Conservation (phyloP, 1,140 invertebrate species). For the Temnothorax nylanderi region DNA sequence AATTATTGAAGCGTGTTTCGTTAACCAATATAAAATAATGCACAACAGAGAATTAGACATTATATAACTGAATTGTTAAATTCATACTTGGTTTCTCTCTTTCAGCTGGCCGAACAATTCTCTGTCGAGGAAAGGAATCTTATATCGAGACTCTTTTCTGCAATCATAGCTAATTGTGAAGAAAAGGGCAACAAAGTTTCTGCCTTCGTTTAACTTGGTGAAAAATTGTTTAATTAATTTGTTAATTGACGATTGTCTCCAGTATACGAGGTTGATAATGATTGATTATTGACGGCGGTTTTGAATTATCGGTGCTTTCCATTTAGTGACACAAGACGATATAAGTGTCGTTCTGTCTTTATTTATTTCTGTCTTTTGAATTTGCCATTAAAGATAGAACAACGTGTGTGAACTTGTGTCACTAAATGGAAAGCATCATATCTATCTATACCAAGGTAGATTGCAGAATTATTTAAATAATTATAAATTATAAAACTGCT, state of each 20-base stretch:
- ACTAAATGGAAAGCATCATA: too few relatives aligned
- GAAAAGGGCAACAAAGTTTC: neutral
- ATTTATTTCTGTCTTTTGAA: too few relatives aligned
- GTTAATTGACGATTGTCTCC: conserved; percentile 18
- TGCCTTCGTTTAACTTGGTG: neutral
- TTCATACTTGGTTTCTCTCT: neutral
- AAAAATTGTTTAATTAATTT: conserved; percentile 11
- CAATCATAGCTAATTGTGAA: neutral
- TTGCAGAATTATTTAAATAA: neutral
- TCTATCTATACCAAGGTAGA: neutral
- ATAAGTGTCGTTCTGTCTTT: too few relatives aligned
- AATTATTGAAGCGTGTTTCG: conserved; percentile 47
- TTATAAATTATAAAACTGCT: conserved; percentile 31
- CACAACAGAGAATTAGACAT: conserved; percentile 2
- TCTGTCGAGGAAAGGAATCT: neutral
- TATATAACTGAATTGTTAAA: neutral
- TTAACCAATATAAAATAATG: conserved; percentile 54
- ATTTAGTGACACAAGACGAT: too few relatives aligned
- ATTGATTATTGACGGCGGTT: neutral
- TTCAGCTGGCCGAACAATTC: neutral
- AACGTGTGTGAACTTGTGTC: too few relatives aligned
- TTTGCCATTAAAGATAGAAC: too few relatives aligned
- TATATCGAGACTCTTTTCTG: neutral
- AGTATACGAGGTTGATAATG: neutral
- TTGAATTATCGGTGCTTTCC: too few relatives aligned